Conservation (phyloP, 2,888 invertebrate species). For the Aphodius sticticus region DNA sequence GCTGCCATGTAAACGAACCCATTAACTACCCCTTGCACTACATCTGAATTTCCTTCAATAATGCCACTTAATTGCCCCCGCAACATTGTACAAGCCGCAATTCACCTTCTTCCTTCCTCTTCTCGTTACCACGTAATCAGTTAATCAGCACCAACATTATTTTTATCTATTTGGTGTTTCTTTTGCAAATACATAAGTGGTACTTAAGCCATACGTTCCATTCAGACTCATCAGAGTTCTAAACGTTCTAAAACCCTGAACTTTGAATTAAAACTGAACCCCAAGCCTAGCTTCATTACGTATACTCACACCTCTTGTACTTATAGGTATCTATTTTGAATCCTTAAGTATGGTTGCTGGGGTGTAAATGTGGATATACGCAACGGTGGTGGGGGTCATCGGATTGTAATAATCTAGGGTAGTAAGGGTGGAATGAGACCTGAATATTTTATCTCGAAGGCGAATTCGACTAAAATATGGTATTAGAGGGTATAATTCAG, state of each 20-base stretch:
- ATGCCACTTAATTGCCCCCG: not conserved
- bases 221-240: not conserved
- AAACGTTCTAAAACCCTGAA: not conserved
- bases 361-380: not conserved
- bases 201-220: not conserved
- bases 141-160: too few relatives aligned
- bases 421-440: slow-evolving; percentile 56
- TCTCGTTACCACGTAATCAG: too few relatives aligned
- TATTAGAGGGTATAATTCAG: slow-evolving; percentile 52
- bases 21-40: slow-evolving; percentile 28
- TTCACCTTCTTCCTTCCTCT: slow-evolving; percentile 17
- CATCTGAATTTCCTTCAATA: not conserved
- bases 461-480: slow-evolving; percentile 54
- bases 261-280: too few relatives aligned
- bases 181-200: not conserved
- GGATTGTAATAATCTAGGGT: slow-evolving; percentile 57
- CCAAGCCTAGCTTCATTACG: not conserved
- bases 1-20: slow-evolving; percentile 38
- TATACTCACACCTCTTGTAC: slow-evolving; percentile 7
- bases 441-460: slow-evolving; percentile 57
- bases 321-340: slow-evolving; percentile 7
- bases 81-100: slow-evolving; percentile 27
- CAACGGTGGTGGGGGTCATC: slow-evolving; percentile 53
- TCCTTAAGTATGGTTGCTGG: not conserved
- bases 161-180: too few relatives aligned